These are phyloP conservation scores for Zaprionus tsacasi DNA, from an alignment of 1,140 invertebrate genomes.

Conservation along the genomic window DNA sequence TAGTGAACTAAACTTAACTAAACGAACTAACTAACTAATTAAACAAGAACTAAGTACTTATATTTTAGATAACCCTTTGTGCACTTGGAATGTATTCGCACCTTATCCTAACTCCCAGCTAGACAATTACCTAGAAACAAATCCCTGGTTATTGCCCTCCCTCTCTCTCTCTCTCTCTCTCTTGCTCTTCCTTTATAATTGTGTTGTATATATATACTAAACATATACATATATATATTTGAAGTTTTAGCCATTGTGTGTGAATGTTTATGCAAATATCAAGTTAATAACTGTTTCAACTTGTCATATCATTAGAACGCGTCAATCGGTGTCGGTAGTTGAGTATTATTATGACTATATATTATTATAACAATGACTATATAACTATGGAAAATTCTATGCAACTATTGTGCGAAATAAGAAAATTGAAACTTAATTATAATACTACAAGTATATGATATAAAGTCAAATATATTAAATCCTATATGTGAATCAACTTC, in stretches of 20 bases:
- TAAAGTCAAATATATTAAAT: slow-evolving; percentile 10
- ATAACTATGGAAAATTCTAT: slow-evolving; percentile 7
- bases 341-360: slow-evolving; percentile 30
- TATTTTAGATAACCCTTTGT: slow-evolving; percentile 25
- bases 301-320: slow-evolving; percentile 53
- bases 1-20: neutral
- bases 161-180: neutral
- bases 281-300: slow-evolving; percentile 29
- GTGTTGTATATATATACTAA: slow-evolving; percentile 69
- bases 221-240: slow-evolving; percentile 28
- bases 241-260: slow-evolving; percentile 42
- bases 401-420: neutral
- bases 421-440: slow-evolving; percentile 27
- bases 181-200: slow-evolving; percentile 45
- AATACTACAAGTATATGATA: slow-evolving; percentile 1
- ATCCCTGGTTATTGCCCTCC: neutral
- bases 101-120: neutral
- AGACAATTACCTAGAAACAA: slow-evolving; percentile 22
- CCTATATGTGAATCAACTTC: slow-evolving; percentile 22
- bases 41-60: slow-evolving; percentile 30
- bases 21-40: slow-evolving; percentile 42
- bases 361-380: slow-evolving; percentile 15
- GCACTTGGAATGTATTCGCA: slow-evolving; percentile 21
- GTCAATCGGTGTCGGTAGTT: slow-evolving; percentile 49
- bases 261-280: slow-evolving; percentile 29